phyloP scores from a whole-genome alignment of 2,797 vertebrate species.

The Galaxias olidus region DNA sequence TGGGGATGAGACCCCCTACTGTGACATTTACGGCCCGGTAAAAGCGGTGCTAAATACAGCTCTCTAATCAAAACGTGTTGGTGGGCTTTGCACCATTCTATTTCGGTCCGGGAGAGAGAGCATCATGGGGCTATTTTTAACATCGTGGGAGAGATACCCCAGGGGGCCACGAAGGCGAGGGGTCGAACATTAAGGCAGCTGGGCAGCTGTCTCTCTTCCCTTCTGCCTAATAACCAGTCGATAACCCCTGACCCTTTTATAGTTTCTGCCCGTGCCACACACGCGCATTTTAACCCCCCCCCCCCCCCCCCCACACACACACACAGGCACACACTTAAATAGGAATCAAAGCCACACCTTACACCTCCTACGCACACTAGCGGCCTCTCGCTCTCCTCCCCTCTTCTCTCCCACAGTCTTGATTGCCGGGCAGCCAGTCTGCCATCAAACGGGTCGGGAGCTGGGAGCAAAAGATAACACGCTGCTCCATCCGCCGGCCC shows the following conservation, averaged over 20 bases:
- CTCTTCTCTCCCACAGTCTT: constrained; percentile 22
- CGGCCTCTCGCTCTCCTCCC: constrained; percentile 17
- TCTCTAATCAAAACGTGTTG: constrained; percentile 33
- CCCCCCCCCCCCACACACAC: constrained; percentile 23
- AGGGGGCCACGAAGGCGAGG: constrained; percentile 30
- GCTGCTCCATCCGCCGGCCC: constrained; percentile 19
- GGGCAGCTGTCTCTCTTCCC: constrained; percentile 46
- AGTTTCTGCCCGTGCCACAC: constrained; percentile 12
- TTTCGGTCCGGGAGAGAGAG: constrained; percentile 17
- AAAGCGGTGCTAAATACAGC: not conserved
- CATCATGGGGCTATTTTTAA: constrained; percentile 46
- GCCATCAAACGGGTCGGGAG: constrained; percentile 37
- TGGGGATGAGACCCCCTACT: no score
- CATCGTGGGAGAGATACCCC: constrained; percentile 27
- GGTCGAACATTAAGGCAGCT: constrained; percentile 51
- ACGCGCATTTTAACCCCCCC: constrained; percentile 36
- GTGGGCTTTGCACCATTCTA: constrained; percentile 26
- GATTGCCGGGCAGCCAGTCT: constrained; percentile 43
- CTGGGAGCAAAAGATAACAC: constrained; percentile 39
- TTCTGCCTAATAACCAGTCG: not conserved
- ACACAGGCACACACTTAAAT: constrained; percentile 41
- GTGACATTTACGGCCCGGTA: no score
- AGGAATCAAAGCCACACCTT: constrained; percentile 23
- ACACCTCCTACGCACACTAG: constrained; percentile 35
- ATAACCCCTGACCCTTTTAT: not conserved